phyloP scores from a whole-genome alignment of 2,113 vertebrate species.

The Eulemur macaco region DNA sequence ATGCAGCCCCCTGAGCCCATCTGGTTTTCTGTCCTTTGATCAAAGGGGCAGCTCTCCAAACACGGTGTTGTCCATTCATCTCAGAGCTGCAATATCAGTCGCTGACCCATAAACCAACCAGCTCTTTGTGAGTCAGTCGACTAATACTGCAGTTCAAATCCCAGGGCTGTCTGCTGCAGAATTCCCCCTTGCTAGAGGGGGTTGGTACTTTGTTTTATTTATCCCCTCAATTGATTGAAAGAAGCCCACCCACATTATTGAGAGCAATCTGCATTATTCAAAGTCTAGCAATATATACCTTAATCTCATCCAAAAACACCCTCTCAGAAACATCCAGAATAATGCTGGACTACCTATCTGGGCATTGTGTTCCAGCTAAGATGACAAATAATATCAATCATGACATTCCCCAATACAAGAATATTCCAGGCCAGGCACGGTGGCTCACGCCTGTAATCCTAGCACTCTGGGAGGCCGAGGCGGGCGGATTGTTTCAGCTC shows the following conservation, averaged over 20 bases:
- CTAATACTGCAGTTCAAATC: neutral
- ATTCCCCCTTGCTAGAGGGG: neutral
- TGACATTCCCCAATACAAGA: too few relatives aligned
- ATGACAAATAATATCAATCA: too few relatives aligned
- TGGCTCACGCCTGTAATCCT: too few relatives aligned
- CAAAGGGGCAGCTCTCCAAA: neutral
- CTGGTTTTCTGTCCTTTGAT: neutral
- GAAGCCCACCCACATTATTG: neutral
- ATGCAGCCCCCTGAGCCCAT: neutral
- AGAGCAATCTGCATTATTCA: neutral
- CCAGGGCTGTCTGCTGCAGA: neutral
- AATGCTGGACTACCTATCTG: neutral
- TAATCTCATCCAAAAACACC: neutral
- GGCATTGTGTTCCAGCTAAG: too few relatives aligned
- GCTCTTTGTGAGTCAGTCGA: neutral
- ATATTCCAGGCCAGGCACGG: too few relatives aligned
- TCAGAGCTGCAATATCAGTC: neutral
- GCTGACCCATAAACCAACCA: neutral
- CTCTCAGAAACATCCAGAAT: neutral
- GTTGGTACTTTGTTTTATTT: neutral
- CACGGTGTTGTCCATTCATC: neutral
- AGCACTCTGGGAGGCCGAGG: too few relatives aligned
- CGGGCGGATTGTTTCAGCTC: too few relatives aligned
- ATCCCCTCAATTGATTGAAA: neutral
- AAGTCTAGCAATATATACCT: neutral